Evolutionary conservation across 2,888 invertebrate species (phyloP).

Genomic region (Drosophila pegasa): DNA sequence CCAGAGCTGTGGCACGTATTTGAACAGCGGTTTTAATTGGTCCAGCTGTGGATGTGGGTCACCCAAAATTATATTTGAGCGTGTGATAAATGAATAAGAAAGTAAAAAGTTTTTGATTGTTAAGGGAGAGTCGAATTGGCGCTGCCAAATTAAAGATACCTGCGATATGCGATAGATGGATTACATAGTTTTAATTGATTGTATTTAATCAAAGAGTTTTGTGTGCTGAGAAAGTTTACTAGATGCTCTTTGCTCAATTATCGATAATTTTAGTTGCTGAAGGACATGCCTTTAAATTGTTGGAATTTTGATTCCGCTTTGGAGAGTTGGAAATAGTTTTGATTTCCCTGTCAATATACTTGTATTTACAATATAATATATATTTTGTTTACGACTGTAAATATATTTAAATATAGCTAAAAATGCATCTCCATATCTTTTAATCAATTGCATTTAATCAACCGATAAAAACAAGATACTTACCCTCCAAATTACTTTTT

Average conservation of each 20-base stretch:
- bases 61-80: constrained; percentile 25
- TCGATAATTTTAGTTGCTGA: no score
- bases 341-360: no score
- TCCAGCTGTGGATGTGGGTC: constrained; percentile 30
- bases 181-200: neutral
- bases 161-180: neutral
- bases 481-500: no score
- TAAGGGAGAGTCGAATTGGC: neutral
- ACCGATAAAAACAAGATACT: neutral
- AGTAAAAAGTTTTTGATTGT: constrained; percentile 23
- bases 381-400: no score
- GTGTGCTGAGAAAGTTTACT: neutral
- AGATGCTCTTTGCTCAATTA: neutral
- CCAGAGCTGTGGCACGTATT: constrained; percentile 57
- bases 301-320: no score
- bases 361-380: no score
- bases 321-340: no score
- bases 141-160: neutral
- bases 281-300: no score
- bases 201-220: neutral
- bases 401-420: no score
- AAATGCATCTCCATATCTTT: no score
- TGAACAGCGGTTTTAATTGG: constrained; percentile 61
- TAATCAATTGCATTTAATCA: no score
- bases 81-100: constrained; percentile 28